Conservation (phyloP, 2,797 vertebrate genomes). For the Leucoraja ocellata region DNA sequence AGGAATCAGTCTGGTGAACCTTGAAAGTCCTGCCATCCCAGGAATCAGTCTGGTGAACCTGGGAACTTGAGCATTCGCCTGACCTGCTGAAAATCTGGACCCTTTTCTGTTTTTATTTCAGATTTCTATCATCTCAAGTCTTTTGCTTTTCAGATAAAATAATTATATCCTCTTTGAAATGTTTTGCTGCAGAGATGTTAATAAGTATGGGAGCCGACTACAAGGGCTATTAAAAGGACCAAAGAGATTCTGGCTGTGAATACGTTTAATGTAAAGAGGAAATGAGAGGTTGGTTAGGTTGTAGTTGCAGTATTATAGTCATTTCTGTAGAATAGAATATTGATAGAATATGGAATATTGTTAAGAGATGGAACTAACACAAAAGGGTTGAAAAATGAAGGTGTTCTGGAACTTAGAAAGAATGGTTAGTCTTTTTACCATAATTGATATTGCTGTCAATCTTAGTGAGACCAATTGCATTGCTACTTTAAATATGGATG, state of each 20-base stretch:
- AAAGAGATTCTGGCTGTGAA: background rate
- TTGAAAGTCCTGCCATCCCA: too few relatives aligned
- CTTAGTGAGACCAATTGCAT: slow-evolving; percentile 75
- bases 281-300: background rate
- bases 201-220: background rate
- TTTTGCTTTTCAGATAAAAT: background rate
- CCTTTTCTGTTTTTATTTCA: too few relatives aligned
- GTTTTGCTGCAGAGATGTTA: background rate
- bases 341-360: background rate
- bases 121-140: too few relatives aligned
- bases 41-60: too few relatives aligned
- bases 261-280: background rate
- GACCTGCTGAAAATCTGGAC: too few relatives aligned
- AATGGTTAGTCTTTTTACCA: too few relatives aligned
- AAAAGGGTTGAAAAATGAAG: background rate
- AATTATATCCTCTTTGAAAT: background rate
- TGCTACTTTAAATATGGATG: slow-evolving; percentile 97
- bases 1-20: too few relatives aligned
- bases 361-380: background rate
- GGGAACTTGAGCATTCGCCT: too few relatives aligned
- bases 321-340: background rate
- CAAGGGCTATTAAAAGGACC: background rate
- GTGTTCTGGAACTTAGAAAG: background rate
- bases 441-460: too few relatives aligned
- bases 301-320: background rate